Conservation (phyloP, 2,113 vertebrate genomes). For the Ictalurus punctatus region DNA sequence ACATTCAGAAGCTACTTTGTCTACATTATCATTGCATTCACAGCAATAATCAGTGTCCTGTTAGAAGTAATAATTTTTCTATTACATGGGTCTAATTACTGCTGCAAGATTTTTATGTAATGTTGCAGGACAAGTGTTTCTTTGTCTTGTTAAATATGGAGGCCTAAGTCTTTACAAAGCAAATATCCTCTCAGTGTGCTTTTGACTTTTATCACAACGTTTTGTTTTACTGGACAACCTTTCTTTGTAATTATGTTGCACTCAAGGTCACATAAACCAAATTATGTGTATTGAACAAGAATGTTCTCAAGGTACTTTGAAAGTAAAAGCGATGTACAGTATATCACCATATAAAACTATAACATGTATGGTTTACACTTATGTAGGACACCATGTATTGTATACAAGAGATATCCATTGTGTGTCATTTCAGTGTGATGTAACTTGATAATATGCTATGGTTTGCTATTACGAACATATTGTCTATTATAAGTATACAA, state of each 20-base stretch:
- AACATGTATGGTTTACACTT: conserved; percentile 22
- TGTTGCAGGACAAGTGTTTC: conserved; percentile 13
- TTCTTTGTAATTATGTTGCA: conserved; percentile 39
- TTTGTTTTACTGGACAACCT: conserved; percentile 16
- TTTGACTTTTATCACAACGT: conserved; percentile 20
- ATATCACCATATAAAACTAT: conserved; percentile 28
- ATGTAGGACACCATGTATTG: conserved; percentile 29
- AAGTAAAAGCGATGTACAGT: conserved; percentile 31
- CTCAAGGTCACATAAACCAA: conserved; percentile 39
- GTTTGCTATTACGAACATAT: conserved; percentile 26
- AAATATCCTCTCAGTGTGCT: conserved; percentile 39
- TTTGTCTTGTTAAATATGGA: conserved; percentile 25
- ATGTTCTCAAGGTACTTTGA: conserved; percentile 35
- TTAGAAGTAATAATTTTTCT: conserved; percentile 40
- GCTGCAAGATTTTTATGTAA: conserved; percentile 21
- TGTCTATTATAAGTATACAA: conserved; percentile 39
- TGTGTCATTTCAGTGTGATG: conserved; percentile 47
- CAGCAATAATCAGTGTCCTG: conserved; percentile 52
- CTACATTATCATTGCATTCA: conserved; percentile 21
- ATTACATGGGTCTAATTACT: not conserved
- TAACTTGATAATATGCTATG: conserved; percentile 39
- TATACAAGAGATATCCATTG: conserved; percentile 32
- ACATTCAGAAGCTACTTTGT: conserved; percentile 8
- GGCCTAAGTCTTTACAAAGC: conserved; percentile 27
- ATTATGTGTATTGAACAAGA: conserved; percentile 41